phyloP scores from a whole-genome alignment of 2,113 vertebrate genomes.

The Serinus canaria region DNA sequence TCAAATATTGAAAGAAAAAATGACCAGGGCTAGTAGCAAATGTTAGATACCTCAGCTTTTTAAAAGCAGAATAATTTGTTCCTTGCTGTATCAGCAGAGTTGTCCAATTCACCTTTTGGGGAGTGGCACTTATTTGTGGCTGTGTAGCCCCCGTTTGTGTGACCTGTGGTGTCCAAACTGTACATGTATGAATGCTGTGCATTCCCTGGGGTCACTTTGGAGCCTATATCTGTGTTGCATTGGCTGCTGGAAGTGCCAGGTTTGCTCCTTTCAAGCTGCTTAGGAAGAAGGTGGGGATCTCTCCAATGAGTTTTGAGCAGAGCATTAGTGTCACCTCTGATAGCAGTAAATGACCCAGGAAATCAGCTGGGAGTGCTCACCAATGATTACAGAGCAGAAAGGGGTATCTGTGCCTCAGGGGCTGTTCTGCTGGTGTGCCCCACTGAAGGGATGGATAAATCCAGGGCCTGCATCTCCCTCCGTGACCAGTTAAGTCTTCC shows the following conservation, averaged over 20 bases:
- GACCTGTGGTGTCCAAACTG: not conserved
- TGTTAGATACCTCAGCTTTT: not conserved
- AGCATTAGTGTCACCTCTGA: not conserved
- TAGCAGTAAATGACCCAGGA: not conserved
- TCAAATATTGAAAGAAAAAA: not conserved
- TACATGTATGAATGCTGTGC: rapidly evolving
- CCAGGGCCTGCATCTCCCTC: rapidly evolving
- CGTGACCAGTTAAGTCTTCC: not conserved
- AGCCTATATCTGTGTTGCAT: not conserved
- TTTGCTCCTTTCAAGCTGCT: not conserved
- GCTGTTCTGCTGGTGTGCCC: not conserved
- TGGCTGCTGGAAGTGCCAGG: not conserved
- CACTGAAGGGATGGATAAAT: not conserved
- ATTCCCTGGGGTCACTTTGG: not conserved
- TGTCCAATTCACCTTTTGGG: rapidly evolving
- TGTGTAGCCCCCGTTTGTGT: not conserved
- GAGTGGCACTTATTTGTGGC: not conserved
- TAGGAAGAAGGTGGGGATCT: not conserved
- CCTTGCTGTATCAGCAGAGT: not conserved
- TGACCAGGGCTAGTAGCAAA: not conserved
- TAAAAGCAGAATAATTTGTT: not conserved
- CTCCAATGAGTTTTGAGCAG: not conserved
- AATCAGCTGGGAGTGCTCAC: not conserved
- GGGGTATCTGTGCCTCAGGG: rapidly evolving
- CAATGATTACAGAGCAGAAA: not conserved